Conservation (phyloP, 2,113 vertebrate genomes). For the Podiceps cristatus region DNA sequence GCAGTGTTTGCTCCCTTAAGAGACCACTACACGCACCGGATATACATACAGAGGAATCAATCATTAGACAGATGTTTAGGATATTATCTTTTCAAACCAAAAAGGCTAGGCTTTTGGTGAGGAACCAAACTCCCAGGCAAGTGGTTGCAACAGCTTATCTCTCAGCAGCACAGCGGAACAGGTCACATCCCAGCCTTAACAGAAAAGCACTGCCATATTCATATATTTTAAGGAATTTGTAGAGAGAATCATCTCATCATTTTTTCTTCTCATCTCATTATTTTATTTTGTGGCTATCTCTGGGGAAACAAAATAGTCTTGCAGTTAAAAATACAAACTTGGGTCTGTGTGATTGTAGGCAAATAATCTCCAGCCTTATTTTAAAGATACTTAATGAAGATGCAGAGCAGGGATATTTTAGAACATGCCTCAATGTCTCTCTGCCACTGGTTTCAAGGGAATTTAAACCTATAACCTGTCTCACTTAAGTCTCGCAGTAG, state of each 20-base stretch:
- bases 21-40: background rate
- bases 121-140: background rate
- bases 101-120: background rate
- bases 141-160: background rate
- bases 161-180: background rate
- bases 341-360: background rate
- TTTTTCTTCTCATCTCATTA: background rate
- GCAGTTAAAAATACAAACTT: background rate
- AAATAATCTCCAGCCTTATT: background rate
- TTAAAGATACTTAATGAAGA: background rate
- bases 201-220: background rate
- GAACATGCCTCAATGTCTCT: background rate
- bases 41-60: background rate
- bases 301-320: background rate
- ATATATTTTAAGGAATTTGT: background rate
- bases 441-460: background rate
- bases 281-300: background rate
- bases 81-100: slow-evolving; percentile 23
- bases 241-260: background rate
- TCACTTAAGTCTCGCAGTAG: background rate
- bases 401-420: background rate
- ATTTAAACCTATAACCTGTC: background rate
- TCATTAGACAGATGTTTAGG: slow-evolving; percentile 37
- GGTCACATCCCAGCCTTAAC: background rate
- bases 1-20: background rate